phyloP scores from a whole-genome alignment of 2,888 invertebrate genomes.

The Mythimna lalbum region DNA sequence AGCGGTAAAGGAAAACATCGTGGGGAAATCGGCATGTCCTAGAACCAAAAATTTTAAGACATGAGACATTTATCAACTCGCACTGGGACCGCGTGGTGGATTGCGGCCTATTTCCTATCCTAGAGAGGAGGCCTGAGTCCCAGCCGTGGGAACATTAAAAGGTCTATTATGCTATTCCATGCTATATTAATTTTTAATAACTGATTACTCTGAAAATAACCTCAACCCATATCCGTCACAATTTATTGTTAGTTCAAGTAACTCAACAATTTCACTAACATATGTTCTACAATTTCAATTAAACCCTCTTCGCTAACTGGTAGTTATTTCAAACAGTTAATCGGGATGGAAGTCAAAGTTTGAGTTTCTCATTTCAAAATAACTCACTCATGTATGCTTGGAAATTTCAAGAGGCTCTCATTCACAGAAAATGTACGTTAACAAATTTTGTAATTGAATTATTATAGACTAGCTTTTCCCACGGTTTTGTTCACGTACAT shows the following conservation, averaged over 20 bases:
- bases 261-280: conserved; percentile 41
- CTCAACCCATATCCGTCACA: conserved; percentile 12
- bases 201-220: conserved; percentile 4
- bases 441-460: not conserved
- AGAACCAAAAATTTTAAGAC: too few relatives aligned
- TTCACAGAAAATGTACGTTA: conserved; percentile 3
- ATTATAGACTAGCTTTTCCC: too few relatives aligned
- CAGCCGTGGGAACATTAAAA: too few relatives aligned
- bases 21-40: too few relatives aligned
- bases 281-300: conserved; percentile 48
- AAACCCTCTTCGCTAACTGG: conserved; percentile 43
- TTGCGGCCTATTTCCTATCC: too few relatives aligned
- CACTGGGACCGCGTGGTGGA: too few relatives aligned
- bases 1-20: too few relatives aligned
- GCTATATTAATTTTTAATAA: not conserved
- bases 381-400: conserved; percentile 8
- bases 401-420: not conserved
- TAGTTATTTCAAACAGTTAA: conserved; percentile 43
- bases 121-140: too few relatives aligned
- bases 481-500: too few relatives aligned
- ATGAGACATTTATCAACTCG: too few relatives aligned
- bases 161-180: too few relatives aligned
- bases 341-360: conserved; percentile 40
- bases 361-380: conserved; percentile 27
- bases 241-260: conserved; percentile 2